phyloP scores from a whole-genome alignment of 2,888 invertebrate genomes.

The Melangyna quadrimaculata region DNA sequence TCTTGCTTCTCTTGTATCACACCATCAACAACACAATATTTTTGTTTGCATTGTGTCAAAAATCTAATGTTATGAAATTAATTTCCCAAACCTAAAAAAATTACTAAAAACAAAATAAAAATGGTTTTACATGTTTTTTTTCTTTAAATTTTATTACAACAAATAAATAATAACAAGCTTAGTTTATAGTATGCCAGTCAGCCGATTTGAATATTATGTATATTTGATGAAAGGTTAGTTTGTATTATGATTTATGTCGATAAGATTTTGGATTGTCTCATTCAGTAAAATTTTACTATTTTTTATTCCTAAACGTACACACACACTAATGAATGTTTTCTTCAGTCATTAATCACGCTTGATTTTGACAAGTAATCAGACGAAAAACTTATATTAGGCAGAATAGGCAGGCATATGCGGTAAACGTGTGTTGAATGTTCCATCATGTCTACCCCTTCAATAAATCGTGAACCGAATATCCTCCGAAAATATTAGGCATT shows the following conservation, averaged over 20 bases:
- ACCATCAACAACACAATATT: background rate
- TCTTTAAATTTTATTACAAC: background rate
- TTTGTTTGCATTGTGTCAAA: conserved; percentile 4
- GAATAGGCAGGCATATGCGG: no score
- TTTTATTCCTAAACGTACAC: no score
- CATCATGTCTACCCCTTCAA: no score
- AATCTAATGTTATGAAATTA: background rate
- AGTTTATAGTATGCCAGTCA: background rate
- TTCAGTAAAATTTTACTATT: no score
- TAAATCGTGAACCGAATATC: no score
- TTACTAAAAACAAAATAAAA: background rate
- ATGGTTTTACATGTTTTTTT: conserved; percentile 1
- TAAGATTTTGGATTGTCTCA: background rate
- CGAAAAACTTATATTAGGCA: no score
- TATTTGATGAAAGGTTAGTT: background rate
- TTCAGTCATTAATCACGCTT: no score
- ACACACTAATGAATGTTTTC: no score
- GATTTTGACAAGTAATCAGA: no score
- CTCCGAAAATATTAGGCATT: no score
- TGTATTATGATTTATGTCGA: background rate
- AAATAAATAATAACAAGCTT: conserved; percentile 19
- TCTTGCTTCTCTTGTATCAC: background rate
- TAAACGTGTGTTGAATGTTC: no score
- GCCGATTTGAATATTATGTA: background rate
- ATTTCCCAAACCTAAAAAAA: background rate